phyloP scores from a whole-genome alignment of 2,113 vertebrate genomes.

The Circaetus cinerascens region DNA sequence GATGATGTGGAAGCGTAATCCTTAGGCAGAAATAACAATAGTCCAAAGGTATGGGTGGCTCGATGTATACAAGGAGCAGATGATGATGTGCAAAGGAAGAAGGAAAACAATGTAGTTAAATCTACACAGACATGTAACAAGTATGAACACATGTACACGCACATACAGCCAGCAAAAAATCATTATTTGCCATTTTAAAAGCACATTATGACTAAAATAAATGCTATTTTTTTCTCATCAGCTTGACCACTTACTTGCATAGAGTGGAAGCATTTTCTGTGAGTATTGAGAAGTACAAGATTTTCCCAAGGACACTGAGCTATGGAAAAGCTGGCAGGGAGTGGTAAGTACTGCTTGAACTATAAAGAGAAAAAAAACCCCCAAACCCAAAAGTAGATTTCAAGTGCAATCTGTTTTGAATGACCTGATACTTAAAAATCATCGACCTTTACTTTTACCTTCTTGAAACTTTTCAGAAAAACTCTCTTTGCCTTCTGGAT shows the following conservation, averaged over 20 bases:
- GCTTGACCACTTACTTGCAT: neutral
- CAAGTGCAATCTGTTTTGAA: neutral
- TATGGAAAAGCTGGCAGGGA: neutral
- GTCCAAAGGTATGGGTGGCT: accelerated
- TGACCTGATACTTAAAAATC: neutral
- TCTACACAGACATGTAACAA: neutral
- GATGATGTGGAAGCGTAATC: neutral
- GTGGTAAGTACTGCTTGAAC: neutral
- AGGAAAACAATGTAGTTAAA: accelerated
- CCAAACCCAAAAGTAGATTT: neutral
- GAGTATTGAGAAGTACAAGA: neutral
- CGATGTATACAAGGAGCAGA: neutral
- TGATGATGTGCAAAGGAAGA: neutral
- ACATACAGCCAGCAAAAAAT: neutral
- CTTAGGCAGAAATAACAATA: neutral
- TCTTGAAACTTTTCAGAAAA: neutral
- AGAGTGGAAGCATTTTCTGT: neutral
- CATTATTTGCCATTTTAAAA: neutral
- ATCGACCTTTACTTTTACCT: neutral
- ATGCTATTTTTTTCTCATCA: neutral
- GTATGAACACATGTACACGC: accelerated
- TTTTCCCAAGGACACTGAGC: neutral
- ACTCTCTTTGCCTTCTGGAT: neutral
- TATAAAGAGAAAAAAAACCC: neutral
- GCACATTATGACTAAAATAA: neutral